Evolutionary conservation across 2,888 invertebrate species (phyloP), one percentile per base, ranked within the genome.

Genomic region (Conops quadrifasciatus): DNA sequence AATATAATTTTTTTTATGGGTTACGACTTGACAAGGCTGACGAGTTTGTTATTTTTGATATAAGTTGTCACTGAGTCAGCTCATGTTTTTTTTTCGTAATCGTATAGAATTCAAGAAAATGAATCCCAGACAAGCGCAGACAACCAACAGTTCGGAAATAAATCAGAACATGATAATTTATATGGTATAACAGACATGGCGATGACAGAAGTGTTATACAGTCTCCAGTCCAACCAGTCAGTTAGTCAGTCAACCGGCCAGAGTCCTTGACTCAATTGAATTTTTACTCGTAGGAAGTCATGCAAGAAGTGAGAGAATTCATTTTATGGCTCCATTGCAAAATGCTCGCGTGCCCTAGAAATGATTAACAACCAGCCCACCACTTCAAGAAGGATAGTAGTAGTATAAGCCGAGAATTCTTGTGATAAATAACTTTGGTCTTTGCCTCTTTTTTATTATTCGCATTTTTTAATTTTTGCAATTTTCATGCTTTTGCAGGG

Each of bases 101-200:
- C 58, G 51, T 24, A 45, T 30, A 43, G 75, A 77, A 77, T 79
- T 76, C 79, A 80, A 81, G 79, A 78, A 81, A 81, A 81, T 81
- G 80, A 81, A 81, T 81, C 81, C 80, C 78, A 81, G 81, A 36
- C 36, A 9, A 4, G 80, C 79, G 81, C 81, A 80, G 81, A 81
- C 81, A 79, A 80, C 78, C 79, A 79, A 11, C 26, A 80, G 80
- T 81, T 72, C 51, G 71, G 72, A 75, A 76, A 80, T 81, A 80
- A 78, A 80, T 79, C 75, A 78, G 78, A 79, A 78, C 75, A 79
- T 78, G 78, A 81, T 81, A 80, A 81, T 80, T 81, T 80, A 81
- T 78, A 79, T 80, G 79, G 78, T 78, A 80, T 80, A 80, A 80
- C 78, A 78, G 78, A 75, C 71, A 73, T 72, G 63, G 51, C 62